Evolutionary conservation across 2,113 vertebrate genomes (phyloP).

Genomic region (Equus przewalskii): DNA sequence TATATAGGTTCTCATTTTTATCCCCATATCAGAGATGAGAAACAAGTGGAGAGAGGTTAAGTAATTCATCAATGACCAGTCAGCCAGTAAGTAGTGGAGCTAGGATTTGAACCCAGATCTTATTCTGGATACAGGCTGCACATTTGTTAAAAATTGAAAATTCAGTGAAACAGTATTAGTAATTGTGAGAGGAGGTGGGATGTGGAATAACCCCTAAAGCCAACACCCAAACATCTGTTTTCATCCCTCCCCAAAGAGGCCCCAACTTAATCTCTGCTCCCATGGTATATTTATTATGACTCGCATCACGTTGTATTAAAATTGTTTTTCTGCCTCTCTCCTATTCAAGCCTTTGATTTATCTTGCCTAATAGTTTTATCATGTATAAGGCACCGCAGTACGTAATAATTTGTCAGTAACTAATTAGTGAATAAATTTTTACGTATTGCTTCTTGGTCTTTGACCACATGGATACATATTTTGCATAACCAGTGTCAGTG

Average conservation of each 20-base stretch:
- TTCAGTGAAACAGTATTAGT: neutral
- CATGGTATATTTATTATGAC: neutral
- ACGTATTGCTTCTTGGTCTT: neutral
- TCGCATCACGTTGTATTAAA: neutral
- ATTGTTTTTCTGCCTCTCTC: constrained; percentile 1
- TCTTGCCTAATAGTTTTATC: neutral
- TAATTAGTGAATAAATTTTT: neutral
- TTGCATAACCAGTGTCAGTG: neutral
- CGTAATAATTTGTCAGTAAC: neutral
- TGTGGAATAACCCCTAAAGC: neutral
- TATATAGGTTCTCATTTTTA: neutral
- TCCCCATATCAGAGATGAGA: neutral
- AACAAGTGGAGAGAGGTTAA: neutral
- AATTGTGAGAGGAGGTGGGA: neutral
- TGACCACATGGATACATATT: neutral
- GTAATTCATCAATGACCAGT: neutral
- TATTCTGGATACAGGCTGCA: neutral
- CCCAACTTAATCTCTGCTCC: neutral
- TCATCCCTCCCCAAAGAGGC: neutral
- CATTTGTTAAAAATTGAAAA: neutral
- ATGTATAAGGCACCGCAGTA: neutral
- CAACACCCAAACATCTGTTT: neutral
- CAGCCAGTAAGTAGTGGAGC: neutral
- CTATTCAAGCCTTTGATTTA: neutral
- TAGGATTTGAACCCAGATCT: neutral